Base-by-base conservation (phyloP, 1,140 invertebrate species). In the Neodiprion lecontei region DNA sequence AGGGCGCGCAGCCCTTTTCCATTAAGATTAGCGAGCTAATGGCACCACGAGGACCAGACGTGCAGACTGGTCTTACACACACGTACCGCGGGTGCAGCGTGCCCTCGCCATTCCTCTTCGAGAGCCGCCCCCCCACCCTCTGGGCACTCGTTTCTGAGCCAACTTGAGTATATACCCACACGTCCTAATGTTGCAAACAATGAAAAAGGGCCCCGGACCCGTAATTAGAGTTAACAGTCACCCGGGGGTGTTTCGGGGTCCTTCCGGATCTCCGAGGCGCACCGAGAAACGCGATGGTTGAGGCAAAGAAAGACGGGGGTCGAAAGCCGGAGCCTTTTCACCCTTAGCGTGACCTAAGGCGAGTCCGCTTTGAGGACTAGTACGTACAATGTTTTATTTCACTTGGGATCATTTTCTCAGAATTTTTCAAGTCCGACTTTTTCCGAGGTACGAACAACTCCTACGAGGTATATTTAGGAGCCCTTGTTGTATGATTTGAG, bases 21-120 rank as follows among this genome's bases (percentile, higher is more conserved):
- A 83, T 83, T 80, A 83, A 80, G 80, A 81, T 83, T 81, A 83
- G 77, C 75, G 76, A 75, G 78, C 79, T 81, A 83, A 83, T 81
- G 77, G 79, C 71, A 73, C 68, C 72, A 67, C 66, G 72, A 77
- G 74, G 75, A 77, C 75, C 68, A 50, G 67, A 40, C 68, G 69
- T 47, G 53, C n/a, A 61, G 3, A 61, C 53, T 12, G 28, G 28
- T 40, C 28, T 40, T 40, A 40, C 28, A 40, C 28, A 40, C 28
- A 40, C 28, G 28, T 40, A 40, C 28, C 28, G 28, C 5, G 28
- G 28, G 28, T 40, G 28, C 28, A 40, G 5, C 28, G 28, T 40
- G 28, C 5, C 28, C 28, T 40, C 28, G 2, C 28, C 28, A 40
- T 40, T 5, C 28, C 28, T 40, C 28, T 40, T 5, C 28, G 28